Evolutionary conservation across 2,888 invertebrate genomes (phyloP).

Genomic region (Hypselothyrea guttata): DNA sequence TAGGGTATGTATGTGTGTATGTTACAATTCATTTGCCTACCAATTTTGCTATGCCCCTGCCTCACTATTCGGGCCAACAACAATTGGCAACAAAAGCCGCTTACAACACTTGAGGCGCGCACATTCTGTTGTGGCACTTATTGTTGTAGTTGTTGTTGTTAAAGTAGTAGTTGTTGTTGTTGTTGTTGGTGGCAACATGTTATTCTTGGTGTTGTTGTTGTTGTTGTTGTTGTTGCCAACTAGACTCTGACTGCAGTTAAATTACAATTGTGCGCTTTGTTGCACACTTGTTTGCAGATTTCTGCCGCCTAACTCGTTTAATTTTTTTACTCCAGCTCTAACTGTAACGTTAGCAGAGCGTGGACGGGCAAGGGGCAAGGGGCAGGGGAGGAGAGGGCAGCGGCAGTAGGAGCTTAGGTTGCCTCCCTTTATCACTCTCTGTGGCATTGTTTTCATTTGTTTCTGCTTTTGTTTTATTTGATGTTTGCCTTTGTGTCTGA

Average conservation of each 20-base stretch:
- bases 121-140: constrained; percentile 46
- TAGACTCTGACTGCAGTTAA: constrained; percentile 74
- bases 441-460: not conserved
- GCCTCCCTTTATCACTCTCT: too few species aligned
- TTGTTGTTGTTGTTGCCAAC: constrained; percentile 54
- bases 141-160: constrained; percentile 27
- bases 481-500: constrained; percentile 28
- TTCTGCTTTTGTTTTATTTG: constrained; percentile 25
- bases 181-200: constrained; percentile 28
- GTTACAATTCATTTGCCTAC: constrained; percentile 66
- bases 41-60: constrained; percentile 34
- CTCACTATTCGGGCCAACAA: constrained; percentile 26
- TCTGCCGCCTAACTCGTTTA: constrained; percentile 39
- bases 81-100: constrained; percentile 76
- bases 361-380: not conserved
- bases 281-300: constrained; percentile 68
- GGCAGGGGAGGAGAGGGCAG: not conserved
- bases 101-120: constrained; percentile 74
- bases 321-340: constrained; percentile 13
- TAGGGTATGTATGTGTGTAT: constrained; percentile 10
- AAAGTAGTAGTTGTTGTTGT: constrained; percentile 31
- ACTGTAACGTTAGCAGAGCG: constrained; percentile 3
- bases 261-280: constrained; percentile 77
- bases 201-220: constrained; percentile 27
- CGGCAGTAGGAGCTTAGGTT: too few species aligned